These are phyloP conservation scores for Arctocebus calabarensis DNA, from an alignment of 2,797 vertebrate genomes.

Conservation along the genomic window DNA sequence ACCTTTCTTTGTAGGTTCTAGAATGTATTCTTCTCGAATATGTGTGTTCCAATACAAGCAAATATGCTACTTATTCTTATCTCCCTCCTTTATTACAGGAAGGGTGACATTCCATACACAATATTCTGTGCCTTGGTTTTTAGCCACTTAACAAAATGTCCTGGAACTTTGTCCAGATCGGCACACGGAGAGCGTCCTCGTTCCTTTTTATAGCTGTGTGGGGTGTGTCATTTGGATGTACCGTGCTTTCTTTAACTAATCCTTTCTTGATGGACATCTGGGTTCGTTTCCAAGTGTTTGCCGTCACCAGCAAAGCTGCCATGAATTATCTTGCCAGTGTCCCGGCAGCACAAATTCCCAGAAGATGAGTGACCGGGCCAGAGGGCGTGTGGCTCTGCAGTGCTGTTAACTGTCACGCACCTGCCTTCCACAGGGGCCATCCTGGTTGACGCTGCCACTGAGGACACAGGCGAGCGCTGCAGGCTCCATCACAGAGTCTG, in stretches of 20 bases:
- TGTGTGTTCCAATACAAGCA: background rate
- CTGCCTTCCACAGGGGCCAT: rapidly evolving
- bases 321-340: background rate
- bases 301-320: background rate
- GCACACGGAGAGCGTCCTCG: background rate
- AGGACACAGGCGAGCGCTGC: rapidly evolving
- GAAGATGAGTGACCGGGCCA: background rate
- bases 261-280: slow-evolving; percentile 14
- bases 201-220: background rate
- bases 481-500: background rate
- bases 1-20: background rate
- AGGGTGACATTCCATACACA: background rate
- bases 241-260: slow-evolving; percentile 29
- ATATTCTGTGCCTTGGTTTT: background rate
- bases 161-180: background rate
- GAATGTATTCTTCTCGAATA: background rate
- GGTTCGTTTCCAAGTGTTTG: background rate
- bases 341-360: background rate
- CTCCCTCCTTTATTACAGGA: background rate
- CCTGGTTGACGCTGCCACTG: rapidly evolving
- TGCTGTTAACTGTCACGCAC: background rate
- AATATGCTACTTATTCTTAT: background rate
- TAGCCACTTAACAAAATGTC: slow-evolving; percentile 13
- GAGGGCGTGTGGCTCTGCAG: background rate
- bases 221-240: background rate